Conservation (phyloP, 1,140 invertebrate species). For the Trialeurodes vaporariorum region DNA sequence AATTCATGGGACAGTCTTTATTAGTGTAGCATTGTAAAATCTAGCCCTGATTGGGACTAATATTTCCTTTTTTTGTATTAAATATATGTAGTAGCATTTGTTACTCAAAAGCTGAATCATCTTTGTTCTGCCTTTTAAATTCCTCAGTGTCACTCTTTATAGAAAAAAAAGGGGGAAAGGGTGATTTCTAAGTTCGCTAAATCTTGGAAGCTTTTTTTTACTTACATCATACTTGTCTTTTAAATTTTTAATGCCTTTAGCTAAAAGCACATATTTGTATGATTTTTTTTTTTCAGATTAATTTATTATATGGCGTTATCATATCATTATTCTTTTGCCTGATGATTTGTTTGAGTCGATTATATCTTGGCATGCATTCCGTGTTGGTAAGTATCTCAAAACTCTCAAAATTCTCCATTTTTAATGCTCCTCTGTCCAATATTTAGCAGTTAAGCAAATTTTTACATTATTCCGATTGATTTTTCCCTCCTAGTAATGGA, state of each 20-base stretch:
- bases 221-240: slow-evolving; percentile 4
- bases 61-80: slow-evolving; percentile 24
- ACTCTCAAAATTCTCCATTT: too few species aligned
- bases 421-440: too few species aligned
- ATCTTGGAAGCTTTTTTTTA: neutral
- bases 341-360: slow-evolving; percentile 66
- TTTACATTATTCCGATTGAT: too few species aligned
- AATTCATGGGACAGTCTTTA: neutral
- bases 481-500: too few species aligned
- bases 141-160: neutral
- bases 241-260: neutral
- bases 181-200: neutral
- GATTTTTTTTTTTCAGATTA: slow-evolving; percentile 39
- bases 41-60: neutral
- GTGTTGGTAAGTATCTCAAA: slow-evolving; percentile 66
- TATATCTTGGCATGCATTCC: slow-evolving; percentile 89
- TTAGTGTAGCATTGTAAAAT: slow-evolving; percentile 1
- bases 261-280: neutral
- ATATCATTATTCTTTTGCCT: slow-evolving; percentile 48
- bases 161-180: neutral
- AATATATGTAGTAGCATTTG: slow-evolving; percentile 39
- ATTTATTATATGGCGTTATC: slow-evolving; percentile 34
- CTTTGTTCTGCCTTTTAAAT: neutral
- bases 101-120: too few species aligned
- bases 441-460: too few species aligned